A percentile compares a stretch with the other conserved stretches of the same genome.
These are phyloP conservation scores for Brienomyrus brachyistius DNA, from an alignment of 2,113 vertebrate genomes.

Conservation along the genomic window DNA sequence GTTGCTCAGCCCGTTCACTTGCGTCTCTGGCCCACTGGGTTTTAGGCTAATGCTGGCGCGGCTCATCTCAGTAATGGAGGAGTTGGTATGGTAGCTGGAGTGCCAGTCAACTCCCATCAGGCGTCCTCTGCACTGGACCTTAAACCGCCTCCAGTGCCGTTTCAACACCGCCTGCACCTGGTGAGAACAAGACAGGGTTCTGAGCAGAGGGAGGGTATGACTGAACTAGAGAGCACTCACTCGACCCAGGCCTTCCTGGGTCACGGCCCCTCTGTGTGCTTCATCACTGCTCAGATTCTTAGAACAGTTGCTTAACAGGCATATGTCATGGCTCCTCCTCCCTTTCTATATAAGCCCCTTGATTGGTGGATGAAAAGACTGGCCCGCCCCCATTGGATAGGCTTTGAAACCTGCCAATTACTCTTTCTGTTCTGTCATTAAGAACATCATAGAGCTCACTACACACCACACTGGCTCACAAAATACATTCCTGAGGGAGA, in stretches of 20 bases:
- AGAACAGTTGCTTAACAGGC: background rate
- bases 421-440: background rate
- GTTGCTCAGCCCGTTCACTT: constrained; percentile 39
- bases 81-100: constrained; percentile 56
- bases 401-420: background rate
- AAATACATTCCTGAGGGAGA: constrained; percentile 6
- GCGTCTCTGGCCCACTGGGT: background rate
- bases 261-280: background rate
- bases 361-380: background rate
- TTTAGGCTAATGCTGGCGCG: constrained; percentile 42
- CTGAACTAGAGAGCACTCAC: background rate
- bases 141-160: constrained; percentile 56
- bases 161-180: constrained; percentile 59
- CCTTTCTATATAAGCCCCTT: background rate
- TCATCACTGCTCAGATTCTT: background rate
- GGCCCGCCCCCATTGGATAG: background rate
- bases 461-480: background rate
- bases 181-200: background rate
- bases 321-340: background rate
- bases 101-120: constrained; percentile 41
- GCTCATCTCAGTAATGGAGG: constrained; percentile 54
- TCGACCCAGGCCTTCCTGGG: background rate
- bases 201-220: background rate
- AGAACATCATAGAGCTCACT: background rate
- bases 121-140: constrained; percentile 41